These are phyloP conservation scores for Cynopterus brachyotis DNA, from an alignment of 2,113 vertebrate species.

Conservation along the genomic window DNA sequence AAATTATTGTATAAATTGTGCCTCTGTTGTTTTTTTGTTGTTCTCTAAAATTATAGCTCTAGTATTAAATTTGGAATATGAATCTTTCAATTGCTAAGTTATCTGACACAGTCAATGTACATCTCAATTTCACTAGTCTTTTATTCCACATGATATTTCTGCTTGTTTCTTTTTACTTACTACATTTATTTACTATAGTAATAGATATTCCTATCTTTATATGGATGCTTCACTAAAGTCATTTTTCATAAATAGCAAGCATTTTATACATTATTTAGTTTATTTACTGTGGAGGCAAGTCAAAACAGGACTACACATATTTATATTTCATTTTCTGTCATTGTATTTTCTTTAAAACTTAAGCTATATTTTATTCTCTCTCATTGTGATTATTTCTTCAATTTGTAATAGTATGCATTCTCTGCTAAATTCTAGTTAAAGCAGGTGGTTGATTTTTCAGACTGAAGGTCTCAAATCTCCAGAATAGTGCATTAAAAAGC, in stretches of 20 bases:
- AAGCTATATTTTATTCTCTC: background rate
- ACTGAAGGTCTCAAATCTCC: background rate
- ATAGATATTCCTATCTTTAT: background rate
- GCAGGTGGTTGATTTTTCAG: slow-evolving; percentile 17
- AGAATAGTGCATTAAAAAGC: background rate
- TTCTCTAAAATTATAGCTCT: background rate
- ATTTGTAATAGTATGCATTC: background rate
- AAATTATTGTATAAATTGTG: background rate
- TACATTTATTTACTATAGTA: background rate
- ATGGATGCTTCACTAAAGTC: background rate
- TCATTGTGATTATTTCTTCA: background rate
- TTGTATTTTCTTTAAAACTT: background rate
- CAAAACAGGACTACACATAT: background rate
- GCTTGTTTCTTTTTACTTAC: background rate
- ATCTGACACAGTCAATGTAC: background rate
- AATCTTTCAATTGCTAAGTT: background rate
- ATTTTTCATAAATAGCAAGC: background rate
- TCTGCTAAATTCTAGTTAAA: slow-evolving; percentile 5
- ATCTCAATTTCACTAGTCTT: background rate
- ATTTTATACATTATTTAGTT: background rate
- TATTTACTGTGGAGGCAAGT: background rate
- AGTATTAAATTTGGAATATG: background rate
- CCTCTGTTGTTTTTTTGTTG: background rate
- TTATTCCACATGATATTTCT: background rate
- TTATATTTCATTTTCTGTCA: background rate